phyloP scores from a whole-genome alignment of 2,113 vertebrate species.

The Tonatia bakeri region DNA sequence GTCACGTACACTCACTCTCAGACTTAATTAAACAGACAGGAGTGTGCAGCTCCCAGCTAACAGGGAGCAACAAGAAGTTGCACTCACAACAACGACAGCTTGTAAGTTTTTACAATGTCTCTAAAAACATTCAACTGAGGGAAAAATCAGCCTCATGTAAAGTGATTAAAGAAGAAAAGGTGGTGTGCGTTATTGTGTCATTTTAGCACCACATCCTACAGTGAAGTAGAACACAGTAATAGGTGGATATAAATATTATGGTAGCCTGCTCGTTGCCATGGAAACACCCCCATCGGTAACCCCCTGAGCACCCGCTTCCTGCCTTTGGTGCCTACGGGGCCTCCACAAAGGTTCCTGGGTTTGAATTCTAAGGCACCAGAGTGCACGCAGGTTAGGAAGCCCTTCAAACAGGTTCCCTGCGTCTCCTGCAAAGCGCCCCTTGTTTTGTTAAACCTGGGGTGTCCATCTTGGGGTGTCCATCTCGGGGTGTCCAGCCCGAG shows the following conservation, averaged over 20 bases:
- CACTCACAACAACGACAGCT: not conserved
- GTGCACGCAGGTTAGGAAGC: not conserved
- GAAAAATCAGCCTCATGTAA: not conserved
- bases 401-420: too few species aligned
- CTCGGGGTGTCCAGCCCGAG: too few species aligned
- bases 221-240: not conserved
- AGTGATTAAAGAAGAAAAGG: constrained; percentile 8
- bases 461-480: too few species aligned
- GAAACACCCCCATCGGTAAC: not conserved
- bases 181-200: not conserved
- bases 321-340: not conserved
- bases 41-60: not conserved
- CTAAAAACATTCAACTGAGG: not conserved
- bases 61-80: not conserved
- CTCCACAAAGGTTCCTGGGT: not conserved
- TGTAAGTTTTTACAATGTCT: not conserved
- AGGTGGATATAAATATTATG: constrained; percentile 56
- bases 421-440: not conserved
- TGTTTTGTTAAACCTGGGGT: not conserved
- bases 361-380: constrained; percentile 3
- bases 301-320: not conserved
- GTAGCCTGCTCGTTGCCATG: not conserved
- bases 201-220: constrained; percentile 15
- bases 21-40: not conserved
- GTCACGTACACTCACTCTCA: not conserved